Conservation (phyloP, 2,113 vertebrate species). For the Ammodytes marinus region DNA sequence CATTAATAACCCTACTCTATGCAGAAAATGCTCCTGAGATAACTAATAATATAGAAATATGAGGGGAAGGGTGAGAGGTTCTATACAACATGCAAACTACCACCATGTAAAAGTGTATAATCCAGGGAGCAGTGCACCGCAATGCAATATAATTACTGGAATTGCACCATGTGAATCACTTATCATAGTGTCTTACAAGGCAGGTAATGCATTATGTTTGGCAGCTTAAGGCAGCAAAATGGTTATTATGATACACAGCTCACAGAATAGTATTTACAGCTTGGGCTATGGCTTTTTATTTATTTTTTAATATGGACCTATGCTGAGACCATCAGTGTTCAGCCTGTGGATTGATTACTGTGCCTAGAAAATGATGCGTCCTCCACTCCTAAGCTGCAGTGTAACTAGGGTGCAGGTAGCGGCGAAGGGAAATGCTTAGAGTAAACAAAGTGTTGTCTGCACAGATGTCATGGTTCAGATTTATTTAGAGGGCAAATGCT, state of each 20-base stretch:
- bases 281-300: slow-evolving; percentile 18
- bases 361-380: slow-evolving; percentile 53
- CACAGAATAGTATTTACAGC: slow-evolving; percentile 33
- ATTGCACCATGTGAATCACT: slow-evolving; percentile 63
- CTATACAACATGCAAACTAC: slow-evolving; percentile 23
- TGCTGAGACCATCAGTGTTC: slow-evolving; percentile 40
- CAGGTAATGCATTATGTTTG: slow-evolving; percentile 64
- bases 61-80: slow-evolving; percentile 1
- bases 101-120: slow-evolving; percentile 34
- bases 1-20: slow-evolving; percentile 34
- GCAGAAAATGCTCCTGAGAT: slow-evolving; percentile 19
- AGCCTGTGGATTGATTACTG: slow-evolving; percentile 53
- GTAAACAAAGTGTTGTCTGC: slow-evolving; percentile 77
- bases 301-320: slow-evolving; percentile 34
- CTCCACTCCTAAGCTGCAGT: slow-evolving; percentile 60
- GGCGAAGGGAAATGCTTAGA: slow-evolving; percentile 50
- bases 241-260: slow-evolving; percentile 48
- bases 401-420: slow-evolving; percentile 41
- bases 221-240: slow-evolving; percentile 50
- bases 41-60: slow-evolving; percentile 42
- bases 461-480: slow-evolving; percentile 81
- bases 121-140: slow-evolving; percentile 34
- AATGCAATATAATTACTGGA: slow-evolving; percentile 42
- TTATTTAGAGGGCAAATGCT: slow-evolving; percentile 85
- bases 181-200: slow-evolving; percentile 54